Evolutionary conservation across 1,140 invertebrate genomes (phyloP).

Genomic region (Ptiloglossa arizonensis): DNA sequence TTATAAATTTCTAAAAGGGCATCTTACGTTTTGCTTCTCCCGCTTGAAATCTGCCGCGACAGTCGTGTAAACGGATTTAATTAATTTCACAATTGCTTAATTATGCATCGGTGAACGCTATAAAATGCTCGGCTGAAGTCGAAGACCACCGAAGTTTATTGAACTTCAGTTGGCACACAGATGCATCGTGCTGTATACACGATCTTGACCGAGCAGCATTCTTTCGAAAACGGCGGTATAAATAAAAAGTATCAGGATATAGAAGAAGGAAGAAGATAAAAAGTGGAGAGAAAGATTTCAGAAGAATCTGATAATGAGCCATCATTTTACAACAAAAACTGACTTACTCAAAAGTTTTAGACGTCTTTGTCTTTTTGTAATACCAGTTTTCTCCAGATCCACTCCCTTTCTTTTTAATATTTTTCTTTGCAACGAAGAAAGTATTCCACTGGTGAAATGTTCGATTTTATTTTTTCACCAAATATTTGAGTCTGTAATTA

Average conservation of each 20-base stretch:
- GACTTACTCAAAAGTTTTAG: not conserved
- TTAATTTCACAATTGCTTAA: slow-evolving; percentile 53
- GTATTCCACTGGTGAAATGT: too few relatives aligned
- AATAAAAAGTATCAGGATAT: slow-evolving; percentile 46
- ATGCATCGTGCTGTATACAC: slow-evolving; percentile 33
- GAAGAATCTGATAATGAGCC: slow-evolving; percentile 24
- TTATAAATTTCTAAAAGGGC: slow-evolving; percentile 12
- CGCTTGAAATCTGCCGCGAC: not conserved
- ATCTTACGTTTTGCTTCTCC: not conserved
- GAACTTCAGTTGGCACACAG: slow-evolving; percentile 58
- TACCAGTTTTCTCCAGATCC: not conserved
- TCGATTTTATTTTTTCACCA: too few relatives aligned
- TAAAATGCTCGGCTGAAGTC: not conserved
- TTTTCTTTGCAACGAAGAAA: too few relatives aligned
- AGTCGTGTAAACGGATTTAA: not conserved
- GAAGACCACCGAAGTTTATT: slow-evolving; percentile 43
- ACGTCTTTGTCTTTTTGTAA: not conserved
- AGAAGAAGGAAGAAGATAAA: slow-evolving; percentile 25
- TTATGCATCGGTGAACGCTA: slow-evolving; percentile 16
- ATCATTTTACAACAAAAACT: slow-evolving; percentile 24
- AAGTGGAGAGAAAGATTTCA: not conserved
- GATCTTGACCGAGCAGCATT: slow-evolving; percentile 45
- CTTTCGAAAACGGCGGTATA: slow-evolving; percentile 58
- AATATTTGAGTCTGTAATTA: too few relatives aligned
- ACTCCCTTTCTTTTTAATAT: too few relatives aligned